Conservation (phyloP, 2,797 vertebrate genomes). For the Cottoperca gobio region DNA sequence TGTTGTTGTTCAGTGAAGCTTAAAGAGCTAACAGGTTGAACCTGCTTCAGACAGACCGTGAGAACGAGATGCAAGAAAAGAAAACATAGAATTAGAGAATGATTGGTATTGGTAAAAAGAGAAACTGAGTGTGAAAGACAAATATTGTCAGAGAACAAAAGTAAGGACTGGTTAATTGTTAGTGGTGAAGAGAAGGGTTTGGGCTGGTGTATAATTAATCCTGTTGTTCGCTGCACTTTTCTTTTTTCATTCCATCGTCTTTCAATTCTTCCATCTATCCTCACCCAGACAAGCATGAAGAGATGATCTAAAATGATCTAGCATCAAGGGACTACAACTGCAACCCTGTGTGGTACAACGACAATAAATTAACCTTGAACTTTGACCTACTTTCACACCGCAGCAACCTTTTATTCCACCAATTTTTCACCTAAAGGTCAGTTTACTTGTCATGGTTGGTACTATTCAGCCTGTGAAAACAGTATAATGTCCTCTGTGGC, state of each 20-base stretch:
- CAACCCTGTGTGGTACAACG: no score
- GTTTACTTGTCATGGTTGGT: no score
- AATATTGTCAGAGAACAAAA: background rate
- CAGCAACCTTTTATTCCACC: no score
- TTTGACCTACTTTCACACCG: no score
- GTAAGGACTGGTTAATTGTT: background rate
- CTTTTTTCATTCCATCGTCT: background rate
- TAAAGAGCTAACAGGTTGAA: constrained; percentile 26
- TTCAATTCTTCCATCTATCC: background rate
- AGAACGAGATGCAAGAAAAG: background rate
- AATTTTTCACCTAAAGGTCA: no score
- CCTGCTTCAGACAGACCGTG: constrained; percentile 1
- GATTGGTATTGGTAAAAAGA: background rate
- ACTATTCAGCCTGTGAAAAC: no score
- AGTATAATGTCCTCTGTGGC: no score
- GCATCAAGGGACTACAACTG: no score
- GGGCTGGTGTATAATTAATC: background rate
- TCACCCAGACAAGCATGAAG: background rate
- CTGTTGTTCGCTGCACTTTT: background rate
- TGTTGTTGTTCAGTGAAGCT: constrained; percentile 27
- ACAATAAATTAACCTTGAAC: no score
- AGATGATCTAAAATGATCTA: background rate
- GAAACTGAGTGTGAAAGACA: background rate
- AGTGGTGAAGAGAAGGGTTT: background rate
- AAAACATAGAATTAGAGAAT: background rate